Evolutionary conservation across 1,140 invertebrate genomes (phyloP).

Genomic region (Heliconius nattereri): DNA sequence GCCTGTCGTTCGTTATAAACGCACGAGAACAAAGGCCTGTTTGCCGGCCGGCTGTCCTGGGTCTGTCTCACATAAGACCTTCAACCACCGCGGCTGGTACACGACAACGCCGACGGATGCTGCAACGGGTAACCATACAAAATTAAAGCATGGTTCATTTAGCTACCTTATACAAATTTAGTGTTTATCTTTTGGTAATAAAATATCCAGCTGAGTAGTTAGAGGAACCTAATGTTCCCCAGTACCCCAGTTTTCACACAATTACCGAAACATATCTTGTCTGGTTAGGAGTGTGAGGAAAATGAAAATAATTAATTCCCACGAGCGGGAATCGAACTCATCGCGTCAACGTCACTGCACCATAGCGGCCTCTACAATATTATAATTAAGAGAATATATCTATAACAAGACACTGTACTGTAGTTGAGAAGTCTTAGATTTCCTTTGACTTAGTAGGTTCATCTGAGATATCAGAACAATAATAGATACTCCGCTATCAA

Average conservation of each 20-base stretch:
- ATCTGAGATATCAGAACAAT: neutral
- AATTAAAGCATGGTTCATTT: neutral
- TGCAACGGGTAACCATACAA: conserved; percentile 3
- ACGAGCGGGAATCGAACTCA: no score
- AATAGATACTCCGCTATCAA: neutral
- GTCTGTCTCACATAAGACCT: conserved; percentile 10
- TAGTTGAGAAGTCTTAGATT: neutral
- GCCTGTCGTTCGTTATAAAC: neutral
- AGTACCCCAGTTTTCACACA: neutral
- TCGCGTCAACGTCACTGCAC: no score
- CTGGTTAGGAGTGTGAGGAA: no score
- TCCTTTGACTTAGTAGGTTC: neutral
- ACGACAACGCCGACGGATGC: neutral
- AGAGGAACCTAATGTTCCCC: neutral
- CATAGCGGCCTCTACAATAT: no score
- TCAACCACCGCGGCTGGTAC: neutral
- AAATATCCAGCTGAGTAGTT: neutral
- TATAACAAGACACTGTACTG: no score
- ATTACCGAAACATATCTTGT: neutral
- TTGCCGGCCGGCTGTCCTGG: neutral
- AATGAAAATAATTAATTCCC: no score
- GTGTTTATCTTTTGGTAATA: neutral
- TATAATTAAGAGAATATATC: no score
- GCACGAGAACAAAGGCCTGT: neutral
- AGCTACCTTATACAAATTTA: neutral